Conservation (phyloP, 2,797 vertebrate genomes). For the Iguana delicatissima region DNA sequence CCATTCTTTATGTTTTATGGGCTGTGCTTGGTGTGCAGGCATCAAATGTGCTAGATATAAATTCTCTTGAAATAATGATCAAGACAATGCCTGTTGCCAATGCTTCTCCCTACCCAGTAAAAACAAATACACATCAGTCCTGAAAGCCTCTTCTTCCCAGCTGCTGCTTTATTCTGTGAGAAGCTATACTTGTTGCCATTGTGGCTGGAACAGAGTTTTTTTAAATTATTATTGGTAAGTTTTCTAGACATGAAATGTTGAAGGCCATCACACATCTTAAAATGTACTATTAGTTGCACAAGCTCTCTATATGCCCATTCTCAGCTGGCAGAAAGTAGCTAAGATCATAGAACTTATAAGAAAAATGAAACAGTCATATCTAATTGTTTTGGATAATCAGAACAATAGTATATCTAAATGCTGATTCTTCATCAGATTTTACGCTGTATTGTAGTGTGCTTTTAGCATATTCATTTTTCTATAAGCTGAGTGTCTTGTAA, state of each 20-base stretch:
- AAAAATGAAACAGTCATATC: constrained; percentile 26
- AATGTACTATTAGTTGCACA: constrained; percentile 8
- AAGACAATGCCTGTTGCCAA: not conserved
- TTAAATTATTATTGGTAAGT: constrained; percentile 5
- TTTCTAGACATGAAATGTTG: constrained; percentile 31
- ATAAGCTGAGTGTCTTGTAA: constrained; percentile 50
- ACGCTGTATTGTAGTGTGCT: constrained; percentile 20
- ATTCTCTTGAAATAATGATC: constrained; percentile 47
- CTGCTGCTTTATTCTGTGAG: constrained; percentile 30
- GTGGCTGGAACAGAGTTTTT: constrained; percentile 34
- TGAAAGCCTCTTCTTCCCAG: constrained; percentile 29
- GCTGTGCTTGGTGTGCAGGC: constrained; percentile 14
- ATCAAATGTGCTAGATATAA: constrained; percentile 51
- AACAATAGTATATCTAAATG: constrained; percentile 44
- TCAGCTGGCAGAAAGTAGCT: constrained; percentile 38
- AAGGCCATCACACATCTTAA: constrained; percentile 27
- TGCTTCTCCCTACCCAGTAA: not conserved
- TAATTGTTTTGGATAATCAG: constrained; percentile 40
- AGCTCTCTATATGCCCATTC: not conserved
- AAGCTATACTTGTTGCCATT: not conserved
- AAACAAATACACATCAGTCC: constrained; percentile 14
- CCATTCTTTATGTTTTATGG: constrained; percentile 41
- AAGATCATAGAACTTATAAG: constrained; percentile 40
- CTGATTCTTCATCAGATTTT: constrained; percentile 54
- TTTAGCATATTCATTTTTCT: constrained; percentile 48